Evolutionary conservation across 2,113 vertebrate genomes (phyloP), one percentile per base, ranked within the genome.

Genomic region (Boulengeromyrus knoepffleri): DNA sequence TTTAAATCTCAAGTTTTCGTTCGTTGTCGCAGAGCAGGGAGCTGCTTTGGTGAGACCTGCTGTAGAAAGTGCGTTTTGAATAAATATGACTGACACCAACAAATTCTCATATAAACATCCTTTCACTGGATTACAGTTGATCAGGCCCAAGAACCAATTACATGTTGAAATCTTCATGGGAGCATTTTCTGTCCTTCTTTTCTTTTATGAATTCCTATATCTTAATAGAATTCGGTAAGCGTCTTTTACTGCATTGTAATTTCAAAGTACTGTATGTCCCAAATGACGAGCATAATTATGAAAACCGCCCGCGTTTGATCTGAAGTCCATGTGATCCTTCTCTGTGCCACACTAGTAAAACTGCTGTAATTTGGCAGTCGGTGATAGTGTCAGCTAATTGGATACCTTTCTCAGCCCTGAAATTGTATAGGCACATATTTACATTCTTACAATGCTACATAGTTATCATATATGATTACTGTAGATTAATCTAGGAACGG

Each of bases 171-270:
- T 50, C 36, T 89, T 84, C 53, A 74, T n/a, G 83, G 89, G 21
- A 31, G 47, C 53, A 42, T 31, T 74, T 88, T 47, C 27, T 88
- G 9, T 77, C 39, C 31, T 77, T 47, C 8, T 58, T 85, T 89
- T 62, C 50, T 19, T 83, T 56, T 89, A 58, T 49, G 80, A 80
- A 31, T 70, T 12, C n/a, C 85, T 62, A 62, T 85, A 89, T 62
- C 39, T 62, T 58, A 89, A 89, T 84, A 42, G 77, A 46, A 80
- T 58, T 89, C 15, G 53, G 15, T 39, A 31, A 58, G 24, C 45
- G 50, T 47, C 89, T 56, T 89, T 85, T 89, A 85, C 39, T n/a
- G 42, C 36, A n/a, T 47, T 36, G 39, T 89, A 89, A 85, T 89
- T 89, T 84, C 46, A 85, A 89, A 45, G 42, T n/a, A n/a, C n/a